Evolutionary conservation across 2,113 vertebrate species (phyloP).

Genomic region (Thunnus maccoyii): DNA sequence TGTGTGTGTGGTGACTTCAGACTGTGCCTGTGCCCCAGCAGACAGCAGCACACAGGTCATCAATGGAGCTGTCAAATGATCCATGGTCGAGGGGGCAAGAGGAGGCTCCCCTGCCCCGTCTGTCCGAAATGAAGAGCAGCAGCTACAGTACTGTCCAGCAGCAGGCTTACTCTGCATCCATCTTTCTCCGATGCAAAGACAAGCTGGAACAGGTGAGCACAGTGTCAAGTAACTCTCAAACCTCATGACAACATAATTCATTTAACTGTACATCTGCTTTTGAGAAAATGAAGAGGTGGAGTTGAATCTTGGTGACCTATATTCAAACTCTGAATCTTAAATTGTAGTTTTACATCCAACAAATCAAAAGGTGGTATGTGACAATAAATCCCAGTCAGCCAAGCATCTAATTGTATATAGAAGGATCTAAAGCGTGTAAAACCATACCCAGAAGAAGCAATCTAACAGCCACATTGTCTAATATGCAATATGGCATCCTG

Average conservation of each 20-base stretch:
- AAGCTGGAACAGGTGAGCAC: constrained; percentile 87
- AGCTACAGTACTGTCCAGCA: constrained; percentile 90
- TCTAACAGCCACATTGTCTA: not conserved
- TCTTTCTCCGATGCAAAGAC: constrained; percentile 89
- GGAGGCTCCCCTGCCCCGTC: constrained; percentile 75
- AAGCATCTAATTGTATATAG: not conserved
- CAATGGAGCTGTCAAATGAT: constrained; percentile 76
- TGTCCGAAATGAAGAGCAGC: constrained; percentile 85
- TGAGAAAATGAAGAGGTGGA: not conserved
- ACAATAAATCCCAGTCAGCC: no score
- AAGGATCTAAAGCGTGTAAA: not conserved
- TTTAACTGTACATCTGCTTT: not conserved
- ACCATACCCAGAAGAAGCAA: not conserved
- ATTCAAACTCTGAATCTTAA: no score
- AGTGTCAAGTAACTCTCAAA: constrained; percentile 3
- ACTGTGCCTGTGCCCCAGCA: constrained; percentile 32
- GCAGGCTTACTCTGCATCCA: constrained; percentile 90
- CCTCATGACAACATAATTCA: not conserved
- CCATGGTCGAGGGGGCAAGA: constrained; percentile 79
- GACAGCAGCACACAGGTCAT: constrained; percentile 51
- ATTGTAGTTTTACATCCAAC: no score
- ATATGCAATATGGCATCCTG: not conserved
- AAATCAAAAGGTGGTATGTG: no score
- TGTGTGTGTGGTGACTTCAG: constrained; percentile 3
- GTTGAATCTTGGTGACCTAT: not conserved